Base-by-base conservation (phyloP, 2,797 vertebrate species). In the Amazonetta brasiliensis region DNA sequence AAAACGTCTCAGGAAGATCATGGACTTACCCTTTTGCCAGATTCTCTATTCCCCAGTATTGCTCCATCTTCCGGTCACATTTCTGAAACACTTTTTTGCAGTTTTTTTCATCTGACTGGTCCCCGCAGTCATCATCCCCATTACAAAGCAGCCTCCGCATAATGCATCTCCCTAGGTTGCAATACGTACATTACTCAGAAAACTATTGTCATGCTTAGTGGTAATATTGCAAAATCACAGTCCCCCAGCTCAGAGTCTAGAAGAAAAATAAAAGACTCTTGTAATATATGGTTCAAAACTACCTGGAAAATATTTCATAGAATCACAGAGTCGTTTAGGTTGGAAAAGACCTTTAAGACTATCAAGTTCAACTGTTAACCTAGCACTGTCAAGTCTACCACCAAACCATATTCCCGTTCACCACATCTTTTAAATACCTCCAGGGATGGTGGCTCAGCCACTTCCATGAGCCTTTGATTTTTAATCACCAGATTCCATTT, bases 121-220 rank as follows among this genome's bases (percentile, higher is more conserved):
- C 99, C 37, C 99, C 99, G 35, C 99, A 99, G 97, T 99, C 99
- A 19, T 99, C 99, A 71, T 99, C 99, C 7, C 99, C 99, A 7
- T 98, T 99, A 87, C 99, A 99, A 92, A 97, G 98, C 92, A 99
- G 98, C 60, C 98, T 98, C 87, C 98, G 98, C 7, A 96, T 91
- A 71, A 99, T 95, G 94, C 99, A 99, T 44, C 99, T 98, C 59
- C 99, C 99, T 99, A 91, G 75, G 63, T 72, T 30, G 63, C 35
- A 96, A 85, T 35, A 66, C 2, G 37, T 23, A 48, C 52, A 44
- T 50, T 43, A 44, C 76, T 60, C 62, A 25, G 3, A 18, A 64
- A 86, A 9, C 52, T 37, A 2, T 33, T 41, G 52, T 12, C 31
- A 31, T 23, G 25, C 35, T 76, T 67, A 17, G 43, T 10, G 17